A percentile compares a stretch with the other conserved stretches of the same genome.
phyloP scores from a whole-genome alignment of 2,113 vertebrate species.

The Zosterops borbonicus region DNA sequence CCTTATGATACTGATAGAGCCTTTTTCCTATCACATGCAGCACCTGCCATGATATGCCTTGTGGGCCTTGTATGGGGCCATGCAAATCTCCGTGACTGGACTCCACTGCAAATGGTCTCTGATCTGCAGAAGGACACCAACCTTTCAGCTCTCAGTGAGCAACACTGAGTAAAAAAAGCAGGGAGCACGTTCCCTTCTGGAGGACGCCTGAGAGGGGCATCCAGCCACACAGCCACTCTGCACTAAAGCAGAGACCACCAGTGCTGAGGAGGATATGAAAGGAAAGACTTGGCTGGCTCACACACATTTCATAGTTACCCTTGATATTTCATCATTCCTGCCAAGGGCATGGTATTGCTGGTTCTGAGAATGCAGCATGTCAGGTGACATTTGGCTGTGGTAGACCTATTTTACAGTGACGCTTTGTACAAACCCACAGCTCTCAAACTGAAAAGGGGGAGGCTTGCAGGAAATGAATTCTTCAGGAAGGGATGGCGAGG shows the following conservation, averaged over 20 bases:
- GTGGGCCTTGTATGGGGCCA: background rate
- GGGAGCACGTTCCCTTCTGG: background rate
- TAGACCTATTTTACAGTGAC: conserved; percentile 6
- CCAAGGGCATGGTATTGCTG: background rate
- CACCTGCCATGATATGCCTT: background rate
- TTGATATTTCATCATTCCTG: background rate
- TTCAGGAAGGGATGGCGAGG: conserved; percentile 26
- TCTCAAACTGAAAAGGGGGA: conserved; percentile 26
- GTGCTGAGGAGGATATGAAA: background rate
- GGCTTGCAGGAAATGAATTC: conserved; percentile 35
- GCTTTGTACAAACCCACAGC: background rate
- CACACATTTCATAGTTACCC: background rate
- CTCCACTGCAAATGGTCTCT: background rate
- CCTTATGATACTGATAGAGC: rapidly evolving
- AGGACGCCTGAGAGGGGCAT: background rate
- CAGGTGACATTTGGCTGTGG: conserved; percentile 52
- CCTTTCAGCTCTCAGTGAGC: background rate
- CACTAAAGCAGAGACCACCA: background rate
- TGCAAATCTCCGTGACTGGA: background rate
- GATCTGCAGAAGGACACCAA: background rate
- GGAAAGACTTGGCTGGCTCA: background rate
- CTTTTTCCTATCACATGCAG: background rate
- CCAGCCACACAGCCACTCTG: background rate
- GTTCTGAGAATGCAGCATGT: conserved; percentile 33
- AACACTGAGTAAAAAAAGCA: background rate